Percentiles rank a stretch among this genome's conserved stretches.
Conservation (phyloP, 2,797 vertebrate genomes). For the Zenarchopterus dispar region DNA sequence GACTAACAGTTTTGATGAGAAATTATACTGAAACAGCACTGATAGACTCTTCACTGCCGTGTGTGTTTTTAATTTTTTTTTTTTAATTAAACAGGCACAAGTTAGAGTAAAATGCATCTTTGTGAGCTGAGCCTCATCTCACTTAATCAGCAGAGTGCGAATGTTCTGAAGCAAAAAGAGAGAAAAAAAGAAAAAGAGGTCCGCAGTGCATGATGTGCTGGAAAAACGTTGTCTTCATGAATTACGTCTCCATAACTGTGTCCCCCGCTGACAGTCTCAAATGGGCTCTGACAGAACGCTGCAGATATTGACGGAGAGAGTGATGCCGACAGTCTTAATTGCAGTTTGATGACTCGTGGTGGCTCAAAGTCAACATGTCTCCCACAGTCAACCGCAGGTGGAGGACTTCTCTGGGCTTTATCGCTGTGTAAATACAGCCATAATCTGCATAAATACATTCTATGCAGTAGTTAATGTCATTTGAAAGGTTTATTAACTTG, state of each 20-base stretch:
- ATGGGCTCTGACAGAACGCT: constrained; percentile 57
- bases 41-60: constrained; percentile 22
- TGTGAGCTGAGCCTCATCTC: constrained; percentile 39
- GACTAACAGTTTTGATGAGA: constrained; percentile 18
- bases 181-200: constrained; percentile 28
- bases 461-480: constrained; percentile 57
- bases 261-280: constrained; percentile 66
- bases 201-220: constrained; percentile 47
- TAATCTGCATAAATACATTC: constrained; percentile 65
- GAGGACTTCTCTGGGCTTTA: constrained; percentile 32
- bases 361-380: constrained; percentile 66
- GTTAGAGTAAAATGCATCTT: constrained; percentile 37
- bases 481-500: constrained; percentile 70
- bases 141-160: constrained; percentile 59
- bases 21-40: constrained; percentile 49
- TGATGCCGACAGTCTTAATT: constrained; percentile 64
- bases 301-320: constrained; percentile 65
- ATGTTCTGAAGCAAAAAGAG: constrained; percentile 49
- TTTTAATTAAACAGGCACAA: too few relatives aligned
- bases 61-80: constrained; percentile 56
- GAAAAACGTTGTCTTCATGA: constrained; percentile 56
- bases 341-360: constrained; percentile 68
- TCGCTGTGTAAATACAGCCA: constrained; percentile 55
- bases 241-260: constrained; percentile 72
- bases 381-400: constrained; percentile 51